Base-by-base conservation (phyloP, 2,888 invertebrate species). In the Scaptomyza polygonia region DNA sequence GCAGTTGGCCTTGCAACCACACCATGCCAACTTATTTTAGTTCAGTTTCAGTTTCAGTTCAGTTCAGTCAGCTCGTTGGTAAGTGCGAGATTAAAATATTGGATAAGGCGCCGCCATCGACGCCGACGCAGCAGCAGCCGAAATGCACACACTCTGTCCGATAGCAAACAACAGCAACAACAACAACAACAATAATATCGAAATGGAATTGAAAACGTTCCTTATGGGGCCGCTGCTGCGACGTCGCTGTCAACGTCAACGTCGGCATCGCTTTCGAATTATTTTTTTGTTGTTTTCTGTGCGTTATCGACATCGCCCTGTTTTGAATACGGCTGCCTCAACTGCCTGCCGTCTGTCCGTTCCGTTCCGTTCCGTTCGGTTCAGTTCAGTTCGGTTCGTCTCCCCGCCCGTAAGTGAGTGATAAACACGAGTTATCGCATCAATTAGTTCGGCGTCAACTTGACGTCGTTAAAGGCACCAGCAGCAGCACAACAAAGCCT, bases 391-490 rank as follows among this genome's bases (percentile, higher is more conserved):
- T n/a, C n/a, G n/a, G n/a, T n/a, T n/a, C 40, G 58, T 42, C 58
- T 59, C 52, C 43, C 44, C 57, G 61, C 61, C 72, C 80, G 78
- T 87, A 83, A 86, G 86, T 86, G 87, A 86, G 88, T 83, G 82
- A 81, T 79, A 86, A 73, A 77, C 80, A 76, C 85, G 81, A 84
- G 81, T 88, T 86, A 88, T 86, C 87, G 84, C 82, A 81, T 88
- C 80, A 80, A 79, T 72, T 80, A 88, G 87, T 88, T 88, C 75
- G 87, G 84, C 77, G 84, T 84, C 88, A 89, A 87, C 76, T 88
- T 87, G 84, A 84, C 80, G 88, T 86, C 77, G 85, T 77, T 77
- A 85, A 88, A 73, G 68, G 69, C 39, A 16, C 39, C 68, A 74
- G 69, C 39, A 16, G 16, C 68, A 74, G 67, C 65, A 64, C 52